Conservation (phyloP, 2,113 vertebrate genomes). For the Fulica atra region DNA sequence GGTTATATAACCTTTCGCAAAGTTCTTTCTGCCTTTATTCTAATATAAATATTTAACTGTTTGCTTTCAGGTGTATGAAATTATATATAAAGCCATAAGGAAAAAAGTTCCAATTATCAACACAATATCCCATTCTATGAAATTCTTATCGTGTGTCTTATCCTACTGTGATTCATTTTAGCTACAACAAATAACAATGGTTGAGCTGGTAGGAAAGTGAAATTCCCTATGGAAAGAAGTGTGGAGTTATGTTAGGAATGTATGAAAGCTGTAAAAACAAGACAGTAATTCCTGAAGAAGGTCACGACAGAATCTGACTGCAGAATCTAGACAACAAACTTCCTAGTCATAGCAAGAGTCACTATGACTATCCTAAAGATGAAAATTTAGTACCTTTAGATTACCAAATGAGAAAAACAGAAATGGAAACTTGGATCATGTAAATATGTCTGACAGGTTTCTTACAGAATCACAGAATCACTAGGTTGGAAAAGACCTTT, state of each 20-base stretch:
- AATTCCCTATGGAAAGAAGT: neutral
- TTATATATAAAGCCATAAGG: neutral
- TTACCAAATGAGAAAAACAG: neutral
- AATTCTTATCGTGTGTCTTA: neutral
- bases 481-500: too few relatives aligned
- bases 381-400: neutral
- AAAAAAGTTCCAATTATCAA: neutral
- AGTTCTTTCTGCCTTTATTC: neutral
- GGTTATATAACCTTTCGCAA: neutral
- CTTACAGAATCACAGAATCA: too few relatives aligned
- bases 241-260: neutral
- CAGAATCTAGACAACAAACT: neutral
- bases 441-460: neutral
- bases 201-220: neutral
- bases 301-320: neutral
- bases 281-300: neutral
- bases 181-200: neutral
- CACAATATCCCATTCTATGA: neutral
- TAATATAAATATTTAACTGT: neutral
- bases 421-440: neutral
- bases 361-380: neutral
- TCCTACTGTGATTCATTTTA: neutral
- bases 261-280: neutral
- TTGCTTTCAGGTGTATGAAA: neutral
- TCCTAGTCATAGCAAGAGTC: neutral